Evolutionary conservation across 1,140 invertebrate genomes (phyloP).

Genomic region (Diorhabda carinulata): DNA sequence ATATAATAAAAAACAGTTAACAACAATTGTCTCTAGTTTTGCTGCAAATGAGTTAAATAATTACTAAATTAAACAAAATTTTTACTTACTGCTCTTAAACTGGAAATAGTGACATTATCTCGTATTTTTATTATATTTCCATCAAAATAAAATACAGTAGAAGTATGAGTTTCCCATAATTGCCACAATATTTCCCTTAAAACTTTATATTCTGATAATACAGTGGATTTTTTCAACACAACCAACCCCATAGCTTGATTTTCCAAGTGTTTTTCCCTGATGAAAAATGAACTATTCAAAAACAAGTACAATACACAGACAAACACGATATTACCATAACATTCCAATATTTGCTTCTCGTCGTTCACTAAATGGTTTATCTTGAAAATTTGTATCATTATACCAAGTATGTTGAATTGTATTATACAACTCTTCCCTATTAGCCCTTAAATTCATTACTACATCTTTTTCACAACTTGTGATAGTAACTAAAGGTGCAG

Average conservation of each 20-base stretch:
- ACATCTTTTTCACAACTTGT: slow-evolving; percentile 16
- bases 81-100: slow-evolving; percentile 38
- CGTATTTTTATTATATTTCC: slow-evolving; percentile 34
- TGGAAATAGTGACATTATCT: slow-evolving; percentile 40
- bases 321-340: slow-evolving; percentile 30
- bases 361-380: slow-evolving; percentile 32
- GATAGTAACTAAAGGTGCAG: not conserved
- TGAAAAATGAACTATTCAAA: not conserved
- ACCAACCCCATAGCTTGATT: slow-evolving; percentile 33
- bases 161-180: slow-evolving; percentile 35
- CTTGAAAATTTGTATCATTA: slow-evolving; percentile 23
- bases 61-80: not conserved
- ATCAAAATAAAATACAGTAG: slow-evolving; percentile 34
- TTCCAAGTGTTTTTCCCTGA: slow-evolving; percentile 38
- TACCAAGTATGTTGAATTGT: slow-evolving; percentile 38
- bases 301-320: not conserved
- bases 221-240: slow-evolving; percentile 26
- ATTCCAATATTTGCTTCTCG: slow-evolving; percentile 39
- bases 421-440: slow-evolving; percentile 29
- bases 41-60: too few species aligned
- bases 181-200: slow-evolving; percentile 45
- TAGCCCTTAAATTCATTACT: slow-evolving; percentile 29
- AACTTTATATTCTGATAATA: slow-evolving; percentile 44
- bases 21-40: too few species aligned
- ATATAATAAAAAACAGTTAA: too few species aligned